These are phyloP conservation scores for Montipora efflorescens DNA, from an alignment of 64 coral and sea anemone genomes.

Conservation along the genomic window DNA sequence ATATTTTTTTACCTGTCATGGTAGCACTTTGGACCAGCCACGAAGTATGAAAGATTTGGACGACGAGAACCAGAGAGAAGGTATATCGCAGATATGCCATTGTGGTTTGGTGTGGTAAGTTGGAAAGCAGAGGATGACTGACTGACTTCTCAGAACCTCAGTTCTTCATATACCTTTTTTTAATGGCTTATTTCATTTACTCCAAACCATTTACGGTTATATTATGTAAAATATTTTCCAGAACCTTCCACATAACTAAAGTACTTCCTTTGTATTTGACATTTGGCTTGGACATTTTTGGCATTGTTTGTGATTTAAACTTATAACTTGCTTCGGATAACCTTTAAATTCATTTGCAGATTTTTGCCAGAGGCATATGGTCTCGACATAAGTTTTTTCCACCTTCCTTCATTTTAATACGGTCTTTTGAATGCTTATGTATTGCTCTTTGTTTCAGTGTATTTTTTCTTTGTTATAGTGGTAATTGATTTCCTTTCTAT, in stretches of 20 bases:
- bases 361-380: too few relatives aligned
- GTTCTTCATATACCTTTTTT: neutral
- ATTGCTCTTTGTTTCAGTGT: too few relatives aligned
- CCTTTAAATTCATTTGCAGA: too few relatives aligned
- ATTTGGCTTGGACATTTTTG: neutral
- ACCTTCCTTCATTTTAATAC: too few relatives aligned
- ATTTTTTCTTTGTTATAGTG: too few relatives aligned
- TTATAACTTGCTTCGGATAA: too few relatives aligned
- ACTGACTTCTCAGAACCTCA: neutral
- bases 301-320: too few relatives aligned
- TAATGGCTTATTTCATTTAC: neutral
- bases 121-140: neutral
- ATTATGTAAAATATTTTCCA: neutral
- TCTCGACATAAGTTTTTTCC: too few relatives aligned
- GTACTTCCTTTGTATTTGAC: neutral
- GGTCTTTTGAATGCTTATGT: too few relatives aligned
- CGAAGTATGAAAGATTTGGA: neutral
- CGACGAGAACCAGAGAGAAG: neutral
- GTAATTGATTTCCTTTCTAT: neutral
- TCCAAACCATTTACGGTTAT: neutral
- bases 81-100: neutral
- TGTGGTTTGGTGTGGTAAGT: neutral
- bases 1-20: neutral
- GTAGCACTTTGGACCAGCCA: neutral
- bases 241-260: neutral